Base-by-base conservation (phyloP, 2,888 invertebrate species). In the Sinotaia quadrata region DNA sequence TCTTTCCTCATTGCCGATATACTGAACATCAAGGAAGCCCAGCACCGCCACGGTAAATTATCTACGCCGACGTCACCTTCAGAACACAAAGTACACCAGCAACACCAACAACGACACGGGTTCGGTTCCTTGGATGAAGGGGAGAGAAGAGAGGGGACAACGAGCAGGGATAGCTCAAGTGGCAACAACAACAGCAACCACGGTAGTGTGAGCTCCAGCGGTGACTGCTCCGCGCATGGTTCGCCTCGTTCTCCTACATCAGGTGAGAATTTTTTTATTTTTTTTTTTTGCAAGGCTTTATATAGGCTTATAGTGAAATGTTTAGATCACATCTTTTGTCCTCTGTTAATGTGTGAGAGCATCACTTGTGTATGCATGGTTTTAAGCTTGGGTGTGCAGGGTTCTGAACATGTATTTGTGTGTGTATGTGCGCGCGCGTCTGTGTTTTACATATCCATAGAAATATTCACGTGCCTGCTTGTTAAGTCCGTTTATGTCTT, bases 1-100 rank as follows among this genome's bases (percentile, higher is more conserved):
- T 94, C 95, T 4, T 95, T 95, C 88, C 92, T 93, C 49, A 96
- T 97, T 84, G 93, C 94, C 76, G 94, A 96, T 86, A 96, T 96
- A 77, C 90, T 97, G 80, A 95, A 95, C 29, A 89, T 92, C 10
- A 68, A 66, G 7, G 69, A 68, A 33, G 49, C 65, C 18, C 37
- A 37, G 18, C 65, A 56, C 21, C 60, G 44, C 36, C 58, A 37
- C 58, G 56, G 24, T 8, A 47, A 47, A 18, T 47, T 37, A n/a
- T 10, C 63, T 27, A 15, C 34, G 44, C 27, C 52, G 27, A 21
- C 58, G 1, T 37, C 37, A 36, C 36, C 21, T n/a, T 41, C 37
- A 12, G 10, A 18, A 18, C 41, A 41, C 27, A 4, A 18, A 0
- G 3, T 4, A 21, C 34, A 8, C 18, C 41, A 41, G 3, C 62